A percentile compares a stretch with the other conserved stretches of the same genome.
Evolutionary conservation across 2,113 vertebrate genomes (phyloP).

Genomic region (Aphyosemion australe): DNA sequence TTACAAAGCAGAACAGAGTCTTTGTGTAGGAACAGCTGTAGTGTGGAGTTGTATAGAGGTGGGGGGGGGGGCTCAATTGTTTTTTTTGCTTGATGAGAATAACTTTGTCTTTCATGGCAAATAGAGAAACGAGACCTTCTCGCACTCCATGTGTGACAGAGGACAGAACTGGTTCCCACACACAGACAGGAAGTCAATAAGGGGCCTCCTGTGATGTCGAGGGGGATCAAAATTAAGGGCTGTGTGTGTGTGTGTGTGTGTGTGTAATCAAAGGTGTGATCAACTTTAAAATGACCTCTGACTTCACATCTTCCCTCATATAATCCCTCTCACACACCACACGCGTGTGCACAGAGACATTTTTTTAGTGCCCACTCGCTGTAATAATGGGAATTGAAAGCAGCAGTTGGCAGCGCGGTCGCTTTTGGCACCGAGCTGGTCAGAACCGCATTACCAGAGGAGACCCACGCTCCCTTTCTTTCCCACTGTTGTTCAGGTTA

Average conservation of each 20-base stretch:
- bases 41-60: slow-evolving; percentile 20
- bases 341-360: slow-evolving; percentile 7
- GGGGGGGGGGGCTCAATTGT: slow-evolving; percentile 58
- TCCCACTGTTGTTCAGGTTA: slow-evolving; percentile 83
- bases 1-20: background rate
- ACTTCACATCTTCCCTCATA: background rate
- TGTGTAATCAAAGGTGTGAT: slow-evolving; percentile 19
- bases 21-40: slow-evolving; percentile 46
- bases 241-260: too few species aligned
- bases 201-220: slow-evolving; percentile 69
- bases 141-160: slow-evolving; percentile 77
- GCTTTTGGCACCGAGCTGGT: slow-evolving; percentile 63
- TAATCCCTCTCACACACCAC: background rate
- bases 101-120: slow-evolving; percentile 67
- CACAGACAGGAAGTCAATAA: slow-evolving; percentile 78
- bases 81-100: slow-evolving; percentile 71
- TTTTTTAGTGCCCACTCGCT: slow-evolving; percentile 49
- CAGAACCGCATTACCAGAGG: slow-evolving; percentile 44
- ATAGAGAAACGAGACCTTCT: slow-evolving; percentile 65
- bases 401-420: slow-evolving; percentile 52
- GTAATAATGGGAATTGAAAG: slow-evolving; percentile 52
- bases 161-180: slow-evolving; percentile 77
- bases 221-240: slow-evolving; percentile 54
- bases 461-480: slow-evolving; percentile 72
- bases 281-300: slow-evolving; percentile 1